These are phyloP conservation scores for Hirtodrosophila cameraria DNA, from an alignment of 2,888 invertebrate species.

Conservation along the genomic window DNA sequence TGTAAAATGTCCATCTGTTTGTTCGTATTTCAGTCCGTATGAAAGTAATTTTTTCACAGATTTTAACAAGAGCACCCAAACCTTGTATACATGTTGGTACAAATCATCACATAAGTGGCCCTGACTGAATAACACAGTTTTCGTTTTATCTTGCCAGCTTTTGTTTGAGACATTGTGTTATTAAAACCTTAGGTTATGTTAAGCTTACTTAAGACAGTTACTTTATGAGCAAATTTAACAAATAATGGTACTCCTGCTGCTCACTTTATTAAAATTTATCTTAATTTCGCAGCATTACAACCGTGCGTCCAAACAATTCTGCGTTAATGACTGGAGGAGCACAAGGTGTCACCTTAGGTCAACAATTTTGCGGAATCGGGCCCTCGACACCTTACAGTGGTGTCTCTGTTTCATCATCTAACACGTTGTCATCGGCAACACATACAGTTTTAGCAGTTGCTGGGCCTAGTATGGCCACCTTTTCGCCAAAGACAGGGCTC, in stretches of 20 bases:
- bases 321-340: slow-evolving; percentile 28
- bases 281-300: slow-evolving; percentile 36
- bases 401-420: slow-evolving; percentile 37
- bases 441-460: slow-evolving; percentile 46
- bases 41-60: no score
- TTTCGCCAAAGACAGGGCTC: slow-evolving; percentile 75
- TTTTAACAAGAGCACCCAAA: no score
- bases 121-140: no score
- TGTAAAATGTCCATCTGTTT: no score
- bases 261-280: neutral
- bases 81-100: no score
- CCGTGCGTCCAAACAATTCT: slow-evolving; percentile 40
- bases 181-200: no score
- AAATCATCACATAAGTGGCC: no score
- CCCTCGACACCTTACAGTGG: slow-evolving; percentile 38
- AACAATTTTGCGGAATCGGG: slow-evolving; percentile 37
- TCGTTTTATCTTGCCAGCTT: no score
- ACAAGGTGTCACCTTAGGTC: slow-evolving; percentile 37
- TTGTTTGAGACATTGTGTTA: no score
- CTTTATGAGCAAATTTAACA: no score
- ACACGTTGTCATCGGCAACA: slow-evolving; percentile 35
- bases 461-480: slow-evolving; percentile 48
- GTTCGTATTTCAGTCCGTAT: no score
- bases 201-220: no score
- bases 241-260: neutral